These are phyloP conservation scores for Acanthochromis polyacanthus DNA, from an alignment of 2,113 vertebrate species.

Conservation along the genomic window DNA sequence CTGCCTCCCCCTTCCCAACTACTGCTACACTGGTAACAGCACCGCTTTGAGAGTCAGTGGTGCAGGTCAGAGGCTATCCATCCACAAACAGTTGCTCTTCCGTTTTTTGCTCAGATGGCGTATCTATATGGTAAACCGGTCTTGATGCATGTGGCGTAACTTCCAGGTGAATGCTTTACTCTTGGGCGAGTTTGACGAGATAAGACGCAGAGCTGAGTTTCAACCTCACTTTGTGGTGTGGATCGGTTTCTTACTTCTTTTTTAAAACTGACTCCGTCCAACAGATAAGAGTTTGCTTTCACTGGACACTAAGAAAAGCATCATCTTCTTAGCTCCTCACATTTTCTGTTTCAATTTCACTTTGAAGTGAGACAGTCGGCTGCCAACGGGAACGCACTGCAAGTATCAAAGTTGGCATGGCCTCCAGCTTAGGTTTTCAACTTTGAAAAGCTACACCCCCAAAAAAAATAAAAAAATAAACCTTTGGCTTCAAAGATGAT, in stretches of 20 bases:
- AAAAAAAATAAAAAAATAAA: neutral
- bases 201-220: neutral
- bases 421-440: slow-evolving; percentile 14
- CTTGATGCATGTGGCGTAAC: slow-evolving; percentile 17
- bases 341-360: slow-evolving; percentile 33
- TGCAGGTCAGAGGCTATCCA: slow-evolving; percentile 32
- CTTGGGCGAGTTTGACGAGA: neutral
- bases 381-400: slow-evolving; percentile 3
- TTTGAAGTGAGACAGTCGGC: slow-evolving; percentile 1
- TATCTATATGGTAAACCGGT: slow-evolving; percentile 6
- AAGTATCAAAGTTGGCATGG: slow-evolving; percentile 6
- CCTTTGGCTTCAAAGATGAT: slow-evolving; percentile 1
- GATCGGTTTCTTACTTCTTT: neutral
- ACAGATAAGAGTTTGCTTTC: slow-evolving; percentile 5
- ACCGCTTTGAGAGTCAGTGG: slow-evolving; percentile 38
- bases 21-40: slow-evolving; percentile 58
- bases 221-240: neutral
- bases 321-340: neutral
- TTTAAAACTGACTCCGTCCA: neutral
- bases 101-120: slow-evolving; percentile 31
- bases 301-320: neutral
- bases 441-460: neutral
- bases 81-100: slow-evolving; percentile 19
- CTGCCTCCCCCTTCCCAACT: slow-evolving; percentile 28
- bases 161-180: slow-evolving; percentile 16